Base-by-base conservation (phyloP, 2,797 vertebrate species). In the Pantherophis vulpinus region DNA sequence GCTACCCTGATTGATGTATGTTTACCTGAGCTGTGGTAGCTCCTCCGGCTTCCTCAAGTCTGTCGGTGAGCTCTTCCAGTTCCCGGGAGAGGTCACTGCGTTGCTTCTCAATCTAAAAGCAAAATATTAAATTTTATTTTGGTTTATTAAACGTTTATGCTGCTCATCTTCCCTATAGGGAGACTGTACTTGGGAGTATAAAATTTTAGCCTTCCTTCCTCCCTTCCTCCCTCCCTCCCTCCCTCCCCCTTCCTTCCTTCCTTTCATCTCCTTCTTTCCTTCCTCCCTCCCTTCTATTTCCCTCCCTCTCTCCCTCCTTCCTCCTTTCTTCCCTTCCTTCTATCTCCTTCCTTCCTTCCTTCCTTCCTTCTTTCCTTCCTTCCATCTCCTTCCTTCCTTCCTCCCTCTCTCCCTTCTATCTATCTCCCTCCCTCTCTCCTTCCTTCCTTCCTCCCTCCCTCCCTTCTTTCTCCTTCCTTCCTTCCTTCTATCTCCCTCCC, bases 81-180 rank as follows among this genome's bases (percentile, higher is more conserved):
- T 98, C 98, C 32, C 96, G 93, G 88, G 98, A 97, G 63, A 98
- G 95, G 92, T 98, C 97, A 0, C 95, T 95, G 93, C 97, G 95
- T 93, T 98, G 97, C 93, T 98, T 98, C 96, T 98, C 97, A 91
- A 98, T 96, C 98, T 97, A 83, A 42, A 86, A 92, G 90, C 32
- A 93, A 90, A 91, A 29, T 37, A 55, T 79, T 10, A 25, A 2
- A 2, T 13, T 13, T 66, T 66, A 66, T 56, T 3, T 42, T 58
- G 11, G 12, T n/a, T n/a, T 14, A 9, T 74, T 74, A 74, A 74
- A 20, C 37, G 70, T 74, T 74, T 37, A 37, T 18, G 7, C 32
- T 74, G 16, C 11, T 12, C 32, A 29, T 74, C 66, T 74, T 6
- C 1, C n/a, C n/a, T 37, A 18, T 74, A 74, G n/a, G 16, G 14